These are phyloP conservation scores for Lasioglossum zephyrum DNA, from an alignment of 2,888 invertebrate species.

Conservation along the genomic window DNA sequence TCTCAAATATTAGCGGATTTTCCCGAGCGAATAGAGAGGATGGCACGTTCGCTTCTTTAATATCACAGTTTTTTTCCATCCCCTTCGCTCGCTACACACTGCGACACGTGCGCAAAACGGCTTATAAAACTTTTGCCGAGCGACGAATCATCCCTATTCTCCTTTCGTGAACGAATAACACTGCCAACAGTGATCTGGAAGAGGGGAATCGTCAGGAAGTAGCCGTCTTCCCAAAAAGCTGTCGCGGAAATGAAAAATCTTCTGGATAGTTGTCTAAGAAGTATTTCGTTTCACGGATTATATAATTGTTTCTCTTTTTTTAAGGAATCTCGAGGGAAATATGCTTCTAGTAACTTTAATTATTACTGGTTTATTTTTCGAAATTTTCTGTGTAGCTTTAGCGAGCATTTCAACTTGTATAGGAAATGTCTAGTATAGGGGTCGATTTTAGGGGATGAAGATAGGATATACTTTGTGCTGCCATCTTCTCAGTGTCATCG, in stretches of 20 bases:
- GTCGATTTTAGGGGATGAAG: not conserved
- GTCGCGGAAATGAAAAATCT: not conserved
- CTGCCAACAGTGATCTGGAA: not conserved
- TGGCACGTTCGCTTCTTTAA: slow-evolving; percentile 66
- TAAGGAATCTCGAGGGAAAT: not conserved
- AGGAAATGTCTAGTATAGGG: not conserved
- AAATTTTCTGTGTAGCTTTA: not conserved
- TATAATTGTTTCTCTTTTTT: not conserved
- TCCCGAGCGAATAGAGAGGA: slow-evolving; percentile 58
- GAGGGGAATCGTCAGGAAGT: not conserved
- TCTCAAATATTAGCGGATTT: slow-evolving; percentile 80
- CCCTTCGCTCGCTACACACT: slow-evolving; percentile 53
- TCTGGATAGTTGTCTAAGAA: not conserved
- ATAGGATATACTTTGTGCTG: not conserved
- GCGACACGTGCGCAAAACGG: slow-evolving; percentile 79
- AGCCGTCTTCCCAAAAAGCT: not conserved
- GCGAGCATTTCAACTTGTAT: not conserved
- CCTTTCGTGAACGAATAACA: slow-evolving; percentile 8
- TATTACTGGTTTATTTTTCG: not conserved
- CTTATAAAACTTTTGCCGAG: slow-evolving; percentile 73
- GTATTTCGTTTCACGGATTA: not conserved
- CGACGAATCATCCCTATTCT: slow-evolving; percentile 23
- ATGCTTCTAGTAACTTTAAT: too few species aligned
- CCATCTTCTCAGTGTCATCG: not conserved
- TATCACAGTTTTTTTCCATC: slow-evolving; percentile 63